Base-by-base conservation (phyloP, 2,888 invertebrate species). In the Isotomurus palustris region DNA sequence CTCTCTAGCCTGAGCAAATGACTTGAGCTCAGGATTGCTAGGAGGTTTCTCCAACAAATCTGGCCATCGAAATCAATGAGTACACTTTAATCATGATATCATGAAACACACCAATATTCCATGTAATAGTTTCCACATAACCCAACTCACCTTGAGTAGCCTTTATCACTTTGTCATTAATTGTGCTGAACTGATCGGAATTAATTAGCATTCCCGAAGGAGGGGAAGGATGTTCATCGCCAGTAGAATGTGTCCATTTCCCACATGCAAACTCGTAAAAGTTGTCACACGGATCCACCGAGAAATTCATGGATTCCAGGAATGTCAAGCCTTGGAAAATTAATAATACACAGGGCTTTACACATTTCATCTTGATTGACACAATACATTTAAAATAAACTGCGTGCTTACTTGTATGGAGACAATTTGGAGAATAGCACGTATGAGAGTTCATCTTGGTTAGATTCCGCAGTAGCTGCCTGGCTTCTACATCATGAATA, bases 261-360 rank as follows among this genome's bases (percentile, higher is more conserved):
- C 64, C 64, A 19, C 64, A 64, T 8, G 61, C 45, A 53, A 64
- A 64, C 24, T 40, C 35, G 50, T 61, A 62, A 56, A 64, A 64
- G 28, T 64, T 58, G 6, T 61, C 54, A 21, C 64, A 64, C 6
- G 64, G 64, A 50, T 64, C 55, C 19, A 54, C 36, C 2, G 40
- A 36, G 27, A 59, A 61, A 17, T 64, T 58, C 64, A 64, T 64
- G 3, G 59, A 57, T 36, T 64, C 64, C 10, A 64, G 45, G 17
- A 64, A 40, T 17, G 51, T 53, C n/a, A 61, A 32, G 14, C 60
- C 64, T 64, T 29, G 10, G 12, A 17, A n/a, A n/a, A 52, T 14
- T 12, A 21, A 19, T 41, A 24, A 24, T 47, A 29, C 8, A 32
- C 32, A 44, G 22, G 8, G 6, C 40, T n/a, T 40, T n/a, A 40